Conservation (phyloP, 2,888 invertebrate species). For the Habroteleia sp. region DNA sequence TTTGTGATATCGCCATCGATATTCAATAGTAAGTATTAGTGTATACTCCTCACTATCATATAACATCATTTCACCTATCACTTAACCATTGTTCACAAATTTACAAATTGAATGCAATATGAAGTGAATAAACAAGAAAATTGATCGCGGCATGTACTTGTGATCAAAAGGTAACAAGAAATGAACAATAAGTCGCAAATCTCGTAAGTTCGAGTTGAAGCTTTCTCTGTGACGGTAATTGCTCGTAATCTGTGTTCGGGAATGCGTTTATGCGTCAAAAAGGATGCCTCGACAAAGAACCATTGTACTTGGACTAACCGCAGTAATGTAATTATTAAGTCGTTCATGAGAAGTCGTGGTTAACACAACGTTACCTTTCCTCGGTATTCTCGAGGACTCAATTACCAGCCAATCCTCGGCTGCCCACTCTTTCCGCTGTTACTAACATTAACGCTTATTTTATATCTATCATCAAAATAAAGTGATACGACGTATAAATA, state of each 20-base stretch:
- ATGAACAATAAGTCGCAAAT: constrained; percentile 68
- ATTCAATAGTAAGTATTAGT: constrained; percentile 18
- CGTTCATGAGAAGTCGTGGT: constrained; percentile 64
- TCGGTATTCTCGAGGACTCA: constrained; percentile 71
- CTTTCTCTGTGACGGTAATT: constrained; percentile 49
- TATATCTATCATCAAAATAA: constrained; percentile 54
- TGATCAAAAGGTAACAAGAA: constrained; percentile 34
- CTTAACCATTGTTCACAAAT: constrained; percentile 15
- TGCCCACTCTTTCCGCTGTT: constrained; percentile 60
- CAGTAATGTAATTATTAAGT: constrained; percentile 75
- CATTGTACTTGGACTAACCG: constrained; percentile 72
- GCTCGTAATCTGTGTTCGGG: constrained; percentile 54
- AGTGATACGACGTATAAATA: constrained; percentile 44
- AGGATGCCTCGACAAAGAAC: constrained; percentile 72
- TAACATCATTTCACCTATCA: constrained; percentile 22
- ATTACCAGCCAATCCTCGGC: constrained; percentile 69
- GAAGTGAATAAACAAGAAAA: constrained; percentile 31
- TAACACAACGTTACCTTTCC: constrained; percentile 66
- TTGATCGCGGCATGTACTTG: constrained; percentile 17
- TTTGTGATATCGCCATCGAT: neutral
- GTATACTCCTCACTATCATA: constrained; percentile 10
- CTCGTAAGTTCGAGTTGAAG: constrained; percentile 66
- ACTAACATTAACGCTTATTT: constrained; percentile 47
- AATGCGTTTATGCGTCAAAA: constrained; percentile 63
- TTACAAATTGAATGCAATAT: constrained; percentile 44